Evolutionary conservation across 1,140 invertebrate species (phyloP).

Genomic region (Notospermus geniculatus): DNA sequence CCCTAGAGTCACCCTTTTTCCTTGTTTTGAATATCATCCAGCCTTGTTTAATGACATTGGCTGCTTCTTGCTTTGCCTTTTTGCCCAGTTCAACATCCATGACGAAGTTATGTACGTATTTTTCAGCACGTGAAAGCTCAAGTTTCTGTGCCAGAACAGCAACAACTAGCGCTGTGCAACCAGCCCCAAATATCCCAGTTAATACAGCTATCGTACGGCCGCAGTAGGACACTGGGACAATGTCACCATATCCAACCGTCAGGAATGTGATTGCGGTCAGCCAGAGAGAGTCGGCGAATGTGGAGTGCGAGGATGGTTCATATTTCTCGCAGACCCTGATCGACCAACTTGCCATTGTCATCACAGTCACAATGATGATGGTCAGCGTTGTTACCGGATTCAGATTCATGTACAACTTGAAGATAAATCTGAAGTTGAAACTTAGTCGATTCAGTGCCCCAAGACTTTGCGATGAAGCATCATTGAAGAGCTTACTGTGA

Average conservation of each 20-base stretch:
- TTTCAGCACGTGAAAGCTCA: constrained; percentile 34
- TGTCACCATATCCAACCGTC: constrained; percentile 53
- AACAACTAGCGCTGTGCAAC: constrained; percentile 46
- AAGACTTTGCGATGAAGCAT: constrained; percentile 49
- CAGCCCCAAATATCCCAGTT: constrained; percentile 46
- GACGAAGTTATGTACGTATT: constrained; percentile 40
- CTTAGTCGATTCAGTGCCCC: constrained; percentile 48
- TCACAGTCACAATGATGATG: constrained; percentile 38
- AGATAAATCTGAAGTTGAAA: constrained; percentile 49
- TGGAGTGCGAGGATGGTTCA: constrained; percentile 12
- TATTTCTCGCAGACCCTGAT: constrained; percentile 38
- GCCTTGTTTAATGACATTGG: constrained; percentile 35
- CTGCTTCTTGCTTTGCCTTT: constrained; percentile 29
- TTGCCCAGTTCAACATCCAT: constrained; percentile 34
- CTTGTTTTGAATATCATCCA: too few species aligned
- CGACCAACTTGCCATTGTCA: constrained; percentile 46
- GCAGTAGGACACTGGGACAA: constrained; percentile 47
- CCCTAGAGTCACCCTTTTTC: too few species aligned
- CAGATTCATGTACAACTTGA: constrained; percentile 51
- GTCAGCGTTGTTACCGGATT: constrained; percentile 41
- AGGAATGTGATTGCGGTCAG: constrained; percentile 54
- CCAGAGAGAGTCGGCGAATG: constrained; percentile 48
- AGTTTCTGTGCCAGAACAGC: constrained; percentile 41
- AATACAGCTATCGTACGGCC: constrained; percentile 46
- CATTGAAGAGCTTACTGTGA: constrained; percentile 47